Base-by-base conservation (phyloP, 1,140 invertebrate genomes). In the Neocloeon triangulifer region DNA sequence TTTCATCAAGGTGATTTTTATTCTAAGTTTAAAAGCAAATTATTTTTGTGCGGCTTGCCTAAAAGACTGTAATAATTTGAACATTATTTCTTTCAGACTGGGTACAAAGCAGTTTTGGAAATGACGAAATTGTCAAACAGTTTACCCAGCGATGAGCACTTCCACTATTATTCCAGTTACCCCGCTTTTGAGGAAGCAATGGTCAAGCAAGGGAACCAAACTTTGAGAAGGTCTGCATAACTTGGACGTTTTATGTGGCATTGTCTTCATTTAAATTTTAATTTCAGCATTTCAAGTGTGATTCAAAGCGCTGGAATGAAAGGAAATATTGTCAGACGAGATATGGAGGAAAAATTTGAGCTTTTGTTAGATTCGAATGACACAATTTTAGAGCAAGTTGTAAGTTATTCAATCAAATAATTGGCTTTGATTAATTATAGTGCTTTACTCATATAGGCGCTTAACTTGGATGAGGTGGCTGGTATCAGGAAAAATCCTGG, bases 311-410 rank as follows among this genome's bases (percentile, higher is more conserved):
- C 69, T 35, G 62, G 63, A 39, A 50, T 74, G 21, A 55, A 59
- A 21, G 60, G 58, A 2, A 73, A 65, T 25, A 59, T 80, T 9
- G 48, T 42, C 40, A 48, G 50, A 33, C 46, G 62, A 21, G 64
- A 67, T 37, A 33, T 62, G 2, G 69, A 79, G 28, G 73, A 81
- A 37, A 72, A 71, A 43, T 69, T 74, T 43, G 77, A 82, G 40
- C 50, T 76, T 23, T 40, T 84, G 7, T 51, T 69, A 18, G 76
- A 81, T 43, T 63, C 65, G 8, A 84, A 82, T 55, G 79, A 85
- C 51, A 56, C 64, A 17, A 59, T 84, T n/a, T 50, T 82, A n/a
- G 80, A 86, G 46, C 60, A 66, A 48, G 69, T 78, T 20, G 75
- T 75, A 45, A 65, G 64, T 46, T 19, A 35, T 17, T 18, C 4